Base-by-base conservation (phyloP, 2,113 vertebrate genomes). In the Eclectus roratus region DNA sequence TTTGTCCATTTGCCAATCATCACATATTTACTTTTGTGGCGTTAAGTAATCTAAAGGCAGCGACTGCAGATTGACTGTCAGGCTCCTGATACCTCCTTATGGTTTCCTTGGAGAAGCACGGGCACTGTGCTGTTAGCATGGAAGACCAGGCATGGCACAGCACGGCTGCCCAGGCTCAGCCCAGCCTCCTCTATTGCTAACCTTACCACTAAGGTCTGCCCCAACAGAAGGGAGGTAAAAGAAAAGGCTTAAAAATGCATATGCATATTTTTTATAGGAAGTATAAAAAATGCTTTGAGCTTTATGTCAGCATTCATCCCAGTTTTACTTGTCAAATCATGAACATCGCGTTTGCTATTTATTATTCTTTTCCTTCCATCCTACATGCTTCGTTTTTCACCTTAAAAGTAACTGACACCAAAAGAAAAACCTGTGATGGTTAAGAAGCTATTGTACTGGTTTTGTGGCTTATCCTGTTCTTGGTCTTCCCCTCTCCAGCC, bases 41-140 rank as follows among this genome's bases (percentile, higher is more conserved):
- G 1, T 83, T 76, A 55, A 96, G 58, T 69, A 92, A 90, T 52
- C 71, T 58, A 21, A 83, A 88, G 0, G 15, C 13, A 37, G 49
- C 0, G 8, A 21, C 49, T 68, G 21, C 17, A 56, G 50, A 60
- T 12, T 64, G 25, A 33, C 37, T 82, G 39, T 43, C 81, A 64
- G 71, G 29, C 49, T 50, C 17, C 13, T 2, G 3, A 25, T 49
- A 61, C 25, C 44, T 24, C 6, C 9, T n/a, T 47, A 24, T 24
- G 1, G 1, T 13, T 44, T 87, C 49, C 27, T 31, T 8, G n/a
- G 82, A 86, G 86, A 53, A 8, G 20, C 27, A 3, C 0, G 1
- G 24, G 71, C 14, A 6, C 16, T 3, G 1, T 1, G 7, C 37
- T 21, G 20, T 9, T 28, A 18, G 16, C 0, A 3, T 6, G 50